phyloP scores from a whole-genome alignment of 1,140 invertebrate genomes.

The Teleogryllus occipitalis region DNA sequence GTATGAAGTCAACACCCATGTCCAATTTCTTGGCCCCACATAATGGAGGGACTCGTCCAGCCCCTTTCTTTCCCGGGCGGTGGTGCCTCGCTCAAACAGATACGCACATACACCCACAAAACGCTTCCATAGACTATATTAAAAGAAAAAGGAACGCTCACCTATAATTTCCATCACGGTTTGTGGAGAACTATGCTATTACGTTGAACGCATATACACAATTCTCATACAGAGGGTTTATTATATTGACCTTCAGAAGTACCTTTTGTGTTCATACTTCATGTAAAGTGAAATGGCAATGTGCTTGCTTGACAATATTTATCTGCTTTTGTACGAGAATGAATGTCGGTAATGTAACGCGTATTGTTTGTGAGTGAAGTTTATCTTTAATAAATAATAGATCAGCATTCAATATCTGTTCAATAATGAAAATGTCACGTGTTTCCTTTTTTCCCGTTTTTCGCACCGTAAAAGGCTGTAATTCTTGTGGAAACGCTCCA shows the following conservation, averaged over 20 bases:
- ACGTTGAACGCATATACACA: not conserved
- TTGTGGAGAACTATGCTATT: not conserved
- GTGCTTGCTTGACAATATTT: not conserved
- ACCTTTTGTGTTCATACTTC: not conserved
- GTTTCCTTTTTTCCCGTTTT: too few relatives aligned
- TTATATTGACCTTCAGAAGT: slow-evolving; percentile 5
- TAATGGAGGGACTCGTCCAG: not conserved
- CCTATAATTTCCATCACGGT: not conserved
- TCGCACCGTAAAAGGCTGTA: too few relatives aligned
- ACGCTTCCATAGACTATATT: not conserved
- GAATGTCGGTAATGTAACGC: too few relatives aligned
- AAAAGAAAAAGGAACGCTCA: not conserved
- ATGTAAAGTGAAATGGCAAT: not conserved
- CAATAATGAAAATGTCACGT: too few relatives aligned
- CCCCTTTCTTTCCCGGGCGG: not conserved
- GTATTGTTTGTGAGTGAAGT: too few relatives aligned
- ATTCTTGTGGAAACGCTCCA: too few relatives aligned
- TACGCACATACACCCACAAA: not conserved
- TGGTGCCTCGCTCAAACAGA: not conserved
- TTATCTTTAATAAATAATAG: too few relatives aligned
- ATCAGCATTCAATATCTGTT: too few relatives aligned
- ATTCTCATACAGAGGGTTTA: not conserved
- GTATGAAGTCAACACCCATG: not conserved
- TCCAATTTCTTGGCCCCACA: slow-evolving; percentile 3
- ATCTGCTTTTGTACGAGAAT: not conserved